Conservation (phyloP, 1,140 invertebrate species). For the Bombus turneri region DNA sequence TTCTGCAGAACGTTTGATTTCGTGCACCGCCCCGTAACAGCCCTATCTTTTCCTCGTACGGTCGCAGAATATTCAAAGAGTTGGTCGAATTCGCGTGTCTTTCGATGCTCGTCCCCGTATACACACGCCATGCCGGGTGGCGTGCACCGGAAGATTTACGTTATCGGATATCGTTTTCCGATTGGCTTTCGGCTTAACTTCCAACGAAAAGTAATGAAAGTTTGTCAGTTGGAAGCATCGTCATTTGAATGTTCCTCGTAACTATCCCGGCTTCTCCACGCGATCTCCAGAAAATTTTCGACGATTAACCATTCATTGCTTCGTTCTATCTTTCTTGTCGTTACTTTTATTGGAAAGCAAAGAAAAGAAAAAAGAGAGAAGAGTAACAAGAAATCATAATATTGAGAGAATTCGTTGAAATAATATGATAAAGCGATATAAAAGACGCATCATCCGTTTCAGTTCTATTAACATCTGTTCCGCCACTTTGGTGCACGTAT, state of each 20-base stretch:
- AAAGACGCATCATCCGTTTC: not conserved
- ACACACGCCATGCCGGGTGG: constrained; percentile 42
- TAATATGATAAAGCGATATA: not conserved
- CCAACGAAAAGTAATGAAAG: constrained; percentile 71
- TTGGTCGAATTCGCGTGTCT: constrained; percentile 57
- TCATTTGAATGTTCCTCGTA: constrained; percentile 20
- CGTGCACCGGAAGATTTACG: constrained; percentile 68
- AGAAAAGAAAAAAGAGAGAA: not conserved
- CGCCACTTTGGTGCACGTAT: not conserved
- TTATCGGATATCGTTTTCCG: constrained; percentile 78
- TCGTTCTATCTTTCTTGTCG: too few relatives aligned
- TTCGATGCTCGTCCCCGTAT: constrained; percentile 44
- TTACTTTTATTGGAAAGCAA: not conserved
- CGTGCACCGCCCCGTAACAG: constrained; percentile 31
- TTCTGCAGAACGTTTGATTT: constrained; percentile 47
- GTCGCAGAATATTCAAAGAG: constrained; percentile 50
- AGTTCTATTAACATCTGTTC: not conserved
- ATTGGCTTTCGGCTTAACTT: constrained; percentile 70
- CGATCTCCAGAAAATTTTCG: constrained; percentile 3
- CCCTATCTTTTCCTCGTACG: constrained; percentile 39
- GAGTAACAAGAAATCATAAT: too few relatives aligned
- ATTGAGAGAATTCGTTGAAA: not conserved
- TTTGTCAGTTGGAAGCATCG: constrained; percentile 62
- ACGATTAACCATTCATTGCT: not conserved
- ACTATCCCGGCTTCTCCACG: not conserved